Conservation (phyloP, 2,797 vertebrate genomes). For the Cephalopachus bancanus region DNA sequence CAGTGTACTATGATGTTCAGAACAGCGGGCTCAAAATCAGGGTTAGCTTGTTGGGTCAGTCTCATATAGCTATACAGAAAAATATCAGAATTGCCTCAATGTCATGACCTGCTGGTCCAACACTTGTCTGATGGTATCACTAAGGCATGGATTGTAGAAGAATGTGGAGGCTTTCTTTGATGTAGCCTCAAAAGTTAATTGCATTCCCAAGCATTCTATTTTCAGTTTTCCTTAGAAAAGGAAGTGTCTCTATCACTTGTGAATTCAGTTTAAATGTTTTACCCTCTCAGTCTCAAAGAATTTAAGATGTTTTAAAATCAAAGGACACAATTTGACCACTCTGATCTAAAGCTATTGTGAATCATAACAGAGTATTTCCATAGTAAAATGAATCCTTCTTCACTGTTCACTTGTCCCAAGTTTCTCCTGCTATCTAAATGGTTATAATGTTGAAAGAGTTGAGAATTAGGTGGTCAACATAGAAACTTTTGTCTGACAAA, state of each 20-base stretch:
- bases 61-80: not conserved
- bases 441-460: not conserved
- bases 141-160: not conserved
- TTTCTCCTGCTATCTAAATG: not conserved
- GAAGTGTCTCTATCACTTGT: not conserved
- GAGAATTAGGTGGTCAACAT: not conserved
- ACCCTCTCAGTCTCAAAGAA: not conserved
- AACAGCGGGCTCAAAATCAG: not conserved
- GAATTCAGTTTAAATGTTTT: conserved; percentile 27
- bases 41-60: not conserved
- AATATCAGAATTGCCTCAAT: not conserved
- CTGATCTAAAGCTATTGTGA: not conserved
- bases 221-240: not conserved
- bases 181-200: not conserved
- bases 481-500: not conserved
- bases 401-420: not conserved
- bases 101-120: not conserved
- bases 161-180: not conserved
- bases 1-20: not conserved
- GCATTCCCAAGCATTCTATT: not conserved
- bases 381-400: not conserved
- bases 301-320: not conserved
- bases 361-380: not conserved
- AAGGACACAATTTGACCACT: not conserved
- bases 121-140: not conserved